Base-by-base conservation (phyloP, 1,140 invertebrate species). In the Prorops nasuta region DNA sequence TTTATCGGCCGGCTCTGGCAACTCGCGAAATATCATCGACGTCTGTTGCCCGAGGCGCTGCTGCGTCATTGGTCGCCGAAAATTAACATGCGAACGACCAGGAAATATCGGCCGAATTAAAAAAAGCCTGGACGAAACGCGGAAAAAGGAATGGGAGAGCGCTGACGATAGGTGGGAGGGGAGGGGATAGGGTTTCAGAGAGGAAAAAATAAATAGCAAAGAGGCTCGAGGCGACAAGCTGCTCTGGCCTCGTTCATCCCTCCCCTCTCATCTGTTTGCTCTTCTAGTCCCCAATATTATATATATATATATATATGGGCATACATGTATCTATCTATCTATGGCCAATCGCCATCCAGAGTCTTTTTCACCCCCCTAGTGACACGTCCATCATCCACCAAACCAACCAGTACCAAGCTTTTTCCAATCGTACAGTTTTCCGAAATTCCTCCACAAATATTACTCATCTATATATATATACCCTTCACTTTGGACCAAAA, bases 51-150 rank as follows among this genome's bases (percentile, higher is more conserved):
- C 53, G 50, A 47, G 69, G 69, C 51, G 49, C 49, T 57, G 54
- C 46, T 54, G 63, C 60, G 59, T 69, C 63, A 65, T 67, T 65
- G 60, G 56, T 63, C 66, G 63, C 60, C 60, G 61, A 72, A 74
- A 73, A 73, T 74, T 73, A 73, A 73, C 68, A 71, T 71, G 66
- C 64, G 69, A 71, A 58, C 68, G 60, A 68, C 66, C 69, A 62
- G 60, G 57, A 71, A 69, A 72, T 70, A 68, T 62, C 59, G 54
- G 36, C 43, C 60, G 67, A 72, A 68, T 71, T 71, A 71, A 69
- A 72, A 70, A n/a, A n/a, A 69, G 54, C 50, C 39, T 36, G 24
- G 22, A 34, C 38, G 52, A 52, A 49, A 51, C 52, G 53, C 28
- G 22, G 6, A 46, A 18, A 22, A 44, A 9, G 15, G 39, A 38